phyloP scores from a whole-genome alignment of 2,888 invertebrate genomes.

The Metacarcinus magister region DNA sequence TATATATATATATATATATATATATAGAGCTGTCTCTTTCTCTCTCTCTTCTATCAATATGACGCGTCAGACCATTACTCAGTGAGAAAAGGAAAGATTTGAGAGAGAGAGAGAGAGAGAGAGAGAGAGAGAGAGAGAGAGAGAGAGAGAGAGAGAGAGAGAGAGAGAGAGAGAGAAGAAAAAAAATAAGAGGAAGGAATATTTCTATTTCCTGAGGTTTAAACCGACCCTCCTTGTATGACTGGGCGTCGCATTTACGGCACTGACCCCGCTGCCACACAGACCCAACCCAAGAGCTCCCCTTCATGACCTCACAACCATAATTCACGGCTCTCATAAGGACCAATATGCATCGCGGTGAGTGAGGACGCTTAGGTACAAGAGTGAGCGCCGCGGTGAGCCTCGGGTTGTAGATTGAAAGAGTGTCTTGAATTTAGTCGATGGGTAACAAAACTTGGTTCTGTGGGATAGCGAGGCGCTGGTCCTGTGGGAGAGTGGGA shows the following conservation, averaged over 20 bases:
- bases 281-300: neutral
- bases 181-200: neutral
- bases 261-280: neutral
- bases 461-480: no score
- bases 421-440: constrained; percentile 3
- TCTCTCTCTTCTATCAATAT: neutral
- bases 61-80: neutral
- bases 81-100: neutral
- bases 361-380: no score
- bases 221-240: neutral
- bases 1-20: no score
- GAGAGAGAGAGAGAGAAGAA: neutral
- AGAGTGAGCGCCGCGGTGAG: neutral
- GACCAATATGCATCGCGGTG: neutral
- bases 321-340: neutral
- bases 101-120: constrained; percentile 26
- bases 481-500: no score
- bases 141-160: constrained; percentile 26
- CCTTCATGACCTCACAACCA: neutral
- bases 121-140: constrained; percentile 26
- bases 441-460: no score
- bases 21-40: no score
- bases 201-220: neutral
- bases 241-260: neutral
- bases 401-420: neutral